phyloP scores from a whole-genome alignment of 2,797 vertebrate genomes.

The Euphonia xanthogaster region DNA sequence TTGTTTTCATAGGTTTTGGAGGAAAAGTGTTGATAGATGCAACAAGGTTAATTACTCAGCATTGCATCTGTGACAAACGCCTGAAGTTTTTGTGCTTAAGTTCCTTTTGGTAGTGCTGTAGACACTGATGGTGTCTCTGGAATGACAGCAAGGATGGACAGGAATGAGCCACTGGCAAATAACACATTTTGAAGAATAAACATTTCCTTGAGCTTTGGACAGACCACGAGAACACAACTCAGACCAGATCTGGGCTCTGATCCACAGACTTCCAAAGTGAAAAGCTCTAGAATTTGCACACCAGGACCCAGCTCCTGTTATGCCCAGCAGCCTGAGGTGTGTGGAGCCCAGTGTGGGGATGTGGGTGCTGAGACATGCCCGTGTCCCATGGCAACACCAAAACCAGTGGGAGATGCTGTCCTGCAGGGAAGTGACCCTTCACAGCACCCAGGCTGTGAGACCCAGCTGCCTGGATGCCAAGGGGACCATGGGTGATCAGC shows the following conservation, averaged over 20 bases:
- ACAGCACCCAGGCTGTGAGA: neutral
- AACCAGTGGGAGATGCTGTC: neutral
- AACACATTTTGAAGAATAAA: neutral
- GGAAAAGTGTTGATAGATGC: neutral
- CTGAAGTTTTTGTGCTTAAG: neutral
- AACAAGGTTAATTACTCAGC: neutral
- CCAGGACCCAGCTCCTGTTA: neutral
- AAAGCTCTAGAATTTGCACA: neutral
- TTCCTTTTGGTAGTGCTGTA: neutral
- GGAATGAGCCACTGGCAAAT: neutral
- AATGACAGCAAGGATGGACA: neutral
- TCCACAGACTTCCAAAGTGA: too few relatives aligned
- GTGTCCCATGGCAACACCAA: neutral
- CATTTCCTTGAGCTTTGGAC: neutral
- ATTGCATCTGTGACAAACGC: neutral
- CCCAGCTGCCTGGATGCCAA: neutral
- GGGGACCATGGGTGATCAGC: rapidly evolving
- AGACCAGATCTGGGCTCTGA: neutral
- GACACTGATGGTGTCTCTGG: neutral
- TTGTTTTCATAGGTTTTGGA: neutral
- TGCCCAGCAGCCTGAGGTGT: neutral
- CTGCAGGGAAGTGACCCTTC: neutral
- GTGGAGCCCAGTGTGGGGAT: rapidly evolving
- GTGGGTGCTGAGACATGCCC: neutral
- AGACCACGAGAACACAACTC: neutral